phyloP scores from a whole-genome alignment of 1,140 invertebrate genomes.

The Drosophila pectinifera region DNA sequence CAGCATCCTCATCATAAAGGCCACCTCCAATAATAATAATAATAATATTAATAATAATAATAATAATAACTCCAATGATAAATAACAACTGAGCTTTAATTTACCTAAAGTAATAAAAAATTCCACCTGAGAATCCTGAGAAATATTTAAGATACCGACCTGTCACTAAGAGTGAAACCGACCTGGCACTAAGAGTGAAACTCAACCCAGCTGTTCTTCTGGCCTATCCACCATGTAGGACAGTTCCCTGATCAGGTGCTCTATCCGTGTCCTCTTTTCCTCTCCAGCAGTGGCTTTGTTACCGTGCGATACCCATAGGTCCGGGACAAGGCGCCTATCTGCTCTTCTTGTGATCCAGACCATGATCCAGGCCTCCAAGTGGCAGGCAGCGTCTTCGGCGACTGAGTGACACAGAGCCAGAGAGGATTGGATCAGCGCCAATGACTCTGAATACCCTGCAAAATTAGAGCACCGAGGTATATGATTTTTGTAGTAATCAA shows the following conservation, averaged over 20 bases:
- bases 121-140: constrained; percentile 85
- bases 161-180: no score
- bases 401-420: constrained; percentile 9
- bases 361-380: not conserved
- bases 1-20: no score
- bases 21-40: no score
- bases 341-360: not conserved
- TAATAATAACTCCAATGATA: no score
- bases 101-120: no score
- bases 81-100: no score
- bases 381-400: constrained; percentile 3
- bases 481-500: not conserved
- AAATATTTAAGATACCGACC: not conserved
- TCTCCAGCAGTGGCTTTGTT: constrained; percentile 92
- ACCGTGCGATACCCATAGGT: constrained; percentile 87
- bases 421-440: not conserved
- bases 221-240: constrained; percentile 85
- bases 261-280: constrained; percentile 93
- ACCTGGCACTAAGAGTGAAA: no score
- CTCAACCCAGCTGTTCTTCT: no score
- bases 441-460: not conserved
- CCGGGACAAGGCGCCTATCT: constrained; percentile 82
- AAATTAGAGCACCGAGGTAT: not conserved
- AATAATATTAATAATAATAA: no score
- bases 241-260: constrained; percentile 92